phyloP scores from a whole-genome alignment of 2,888 invertebrate species.

The Eupithecia abbreviata region DNA sequence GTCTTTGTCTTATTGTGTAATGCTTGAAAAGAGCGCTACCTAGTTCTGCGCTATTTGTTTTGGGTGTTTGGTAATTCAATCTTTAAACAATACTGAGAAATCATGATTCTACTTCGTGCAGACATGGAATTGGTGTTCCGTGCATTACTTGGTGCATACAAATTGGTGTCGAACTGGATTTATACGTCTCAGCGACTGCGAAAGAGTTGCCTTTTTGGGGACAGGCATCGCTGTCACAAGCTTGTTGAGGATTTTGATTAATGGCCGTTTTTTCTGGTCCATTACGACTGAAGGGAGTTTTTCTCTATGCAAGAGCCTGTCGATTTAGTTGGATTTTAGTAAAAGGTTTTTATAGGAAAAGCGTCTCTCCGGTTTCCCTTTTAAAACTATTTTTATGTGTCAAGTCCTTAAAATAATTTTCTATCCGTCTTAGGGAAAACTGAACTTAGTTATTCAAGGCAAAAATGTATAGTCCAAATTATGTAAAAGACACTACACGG shows the following conservation, averaged over 20 bases:
- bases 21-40: conserved; percentile 26
- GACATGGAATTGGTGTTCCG: conserved; percentile 31
- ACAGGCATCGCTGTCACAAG: conserved; percentile 12
- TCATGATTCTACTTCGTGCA: conserved; percentile 27
- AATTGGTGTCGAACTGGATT: conserved; percentile 32
- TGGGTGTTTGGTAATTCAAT: conserved; percentile 40
- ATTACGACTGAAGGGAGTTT: neutral
- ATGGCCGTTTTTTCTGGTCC: neutral
- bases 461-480: neutral
- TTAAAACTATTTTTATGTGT: no score
- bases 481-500: neutral
- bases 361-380: no score
- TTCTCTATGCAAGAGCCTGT: neutral
- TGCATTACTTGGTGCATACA: conserved; percentile 40
- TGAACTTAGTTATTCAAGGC: neutral
- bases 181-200: conserved; percentile 22
- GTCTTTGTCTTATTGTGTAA: conserved; percentile 35
- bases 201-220: conserved; percentile 18
- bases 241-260: conserved; percentile 2
- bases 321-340: neutral
- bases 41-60: conserved; percentile 37
- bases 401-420: no score
- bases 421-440: neutral
- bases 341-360: no score
- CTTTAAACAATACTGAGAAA: conserved; percentile 33